These are phyloP conservation scores for Remorina albescens DNA, from an alignment of 2,797 vertebrate genomes.

Conservation along the genomic window DNA sequence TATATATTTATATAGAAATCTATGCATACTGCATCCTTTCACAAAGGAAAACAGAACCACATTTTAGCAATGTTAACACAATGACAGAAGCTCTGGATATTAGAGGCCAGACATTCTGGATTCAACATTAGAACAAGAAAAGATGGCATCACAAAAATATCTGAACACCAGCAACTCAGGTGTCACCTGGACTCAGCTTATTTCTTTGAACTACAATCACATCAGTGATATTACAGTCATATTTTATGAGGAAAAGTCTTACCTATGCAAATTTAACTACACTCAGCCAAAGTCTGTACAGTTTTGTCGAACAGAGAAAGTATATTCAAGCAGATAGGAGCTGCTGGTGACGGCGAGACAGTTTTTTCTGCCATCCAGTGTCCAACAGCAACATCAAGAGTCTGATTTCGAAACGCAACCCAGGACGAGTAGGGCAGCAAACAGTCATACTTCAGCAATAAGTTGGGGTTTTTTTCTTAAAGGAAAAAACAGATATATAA, in stretches of 20 bases:
- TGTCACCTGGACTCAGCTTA: conserved; percentile 36
- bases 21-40: conserved; percentile 76
- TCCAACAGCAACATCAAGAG: conserved; percentile 9
- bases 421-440: conserved; percentile 5
- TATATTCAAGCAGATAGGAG: conserved; percentile 36
- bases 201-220: conserved; percentile 68
- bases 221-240: conserved; percentile 73
- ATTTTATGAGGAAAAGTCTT: conserved; percentile 39
- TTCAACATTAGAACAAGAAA: conserved; percentile 27
- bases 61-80: conserved; percentile 69
- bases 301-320: conserved; percentile 20
- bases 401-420: not conserved
- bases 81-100: conserved; percentile 71
- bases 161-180: conserved; percentile 33
- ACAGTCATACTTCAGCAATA: not conserved
- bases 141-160: conserved; percentile 39
- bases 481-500: not conserved
- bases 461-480: not conserved
- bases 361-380: not conserved
- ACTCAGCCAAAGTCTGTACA: conserved; percentile 55
- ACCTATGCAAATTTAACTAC: conserved; percentile 32
- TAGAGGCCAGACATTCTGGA: conserved; percentile 46
- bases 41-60: conserved; percentile 75
- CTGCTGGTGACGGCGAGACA: conserved; percentile 28
- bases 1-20: conserved; percentile 73